Evolutionary conservation across 2,113 vertebrate species (phyloP), one percentile per base, ranked within the genome.

Genomic region (Dascyllus trimaculatus): DNA sequence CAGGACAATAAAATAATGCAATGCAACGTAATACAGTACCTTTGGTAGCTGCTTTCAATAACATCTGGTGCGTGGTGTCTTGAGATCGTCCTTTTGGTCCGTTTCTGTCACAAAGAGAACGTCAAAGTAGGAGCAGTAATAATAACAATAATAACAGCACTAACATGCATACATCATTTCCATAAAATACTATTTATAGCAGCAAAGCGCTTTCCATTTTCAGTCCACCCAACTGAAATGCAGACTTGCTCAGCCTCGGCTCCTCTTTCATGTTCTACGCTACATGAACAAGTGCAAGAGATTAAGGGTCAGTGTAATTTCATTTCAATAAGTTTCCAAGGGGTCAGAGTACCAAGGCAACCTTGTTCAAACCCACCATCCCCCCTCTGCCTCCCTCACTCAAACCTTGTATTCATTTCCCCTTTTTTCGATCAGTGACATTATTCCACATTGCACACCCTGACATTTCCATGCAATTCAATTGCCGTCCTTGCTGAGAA

Each of bases 391-490:
- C 51, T 71, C 61, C 78, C 58, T 58, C 86, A 90, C 90, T 95
- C 91, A 95, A 96, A 93, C 94, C 96, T 93, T 95, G 93, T 95
- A 96, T 96, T 96, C 95, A 97, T 96, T 96, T 96, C 91, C 93
- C 80, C 73, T 49, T 83, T 72, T 74, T 89, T 89, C 86, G 72
- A 92, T 93, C 87, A 83, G 73, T 85, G 84, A 91, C 88, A 88
- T 84, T 71, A 86, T 89, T 80, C 76, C 93, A 76, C 82, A 66
- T 82, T 91, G 82, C 92, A 90, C 91, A 95, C 95, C 91, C 94
- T 95, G 94, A 94, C 94, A 96, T 95, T 95, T 96, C 93, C 95
- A 95, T 95, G 96, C 95, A 95, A 97, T 97, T 96, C 95, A 96
- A 96, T 96, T 96, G 96, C 94, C 91, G 94, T 96, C 96, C 95